These are phyloP conservation scores for Aromia moschata DNA, from an alignment of 2,888 invertebrate genomes.

Conservation along the genomic window DNA sequence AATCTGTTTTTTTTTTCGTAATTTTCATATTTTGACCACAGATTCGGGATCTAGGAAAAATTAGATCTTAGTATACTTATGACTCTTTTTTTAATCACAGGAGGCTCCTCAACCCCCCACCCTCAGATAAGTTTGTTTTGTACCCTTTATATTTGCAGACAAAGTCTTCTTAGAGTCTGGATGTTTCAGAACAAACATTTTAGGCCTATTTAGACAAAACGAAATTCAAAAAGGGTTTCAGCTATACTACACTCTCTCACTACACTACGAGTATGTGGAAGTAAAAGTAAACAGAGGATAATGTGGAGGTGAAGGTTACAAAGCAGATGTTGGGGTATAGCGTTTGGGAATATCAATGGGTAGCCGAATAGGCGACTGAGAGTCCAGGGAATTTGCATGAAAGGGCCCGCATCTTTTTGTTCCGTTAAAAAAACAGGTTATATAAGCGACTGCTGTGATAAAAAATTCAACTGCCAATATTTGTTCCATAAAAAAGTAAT, in stretches of 20 bases:
- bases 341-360: neutral
- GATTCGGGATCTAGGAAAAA: no score
- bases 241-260: no score
- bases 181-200: neutral
- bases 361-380: no score
- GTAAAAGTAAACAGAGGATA: constrained; percentile 1
- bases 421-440: neutral
- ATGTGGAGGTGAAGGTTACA: constrained; percentile 6
- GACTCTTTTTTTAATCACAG: constrained; percentile 39
- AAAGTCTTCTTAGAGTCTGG: neutral
- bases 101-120: neutral
- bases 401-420: neutral
- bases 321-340: neutral
- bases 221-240: no score
- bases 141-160: neutral
- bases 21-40: no score
- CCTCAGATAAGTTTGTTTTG: neutral
- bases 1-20: no score
- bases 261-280: neutral
- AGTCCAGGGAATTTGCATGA: constrained; percentile 1
- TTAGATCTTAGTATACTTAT: no score
- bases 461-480: neutral
- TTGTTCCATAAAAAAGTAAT: neutral
- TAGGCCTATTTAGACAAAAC: no score
- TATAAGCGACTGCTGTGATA: neutral